phyloP scores from a whole-genome alignment of 2,113 vertebrate species.

The Oncorhynchus gorbuscha region DNA sequence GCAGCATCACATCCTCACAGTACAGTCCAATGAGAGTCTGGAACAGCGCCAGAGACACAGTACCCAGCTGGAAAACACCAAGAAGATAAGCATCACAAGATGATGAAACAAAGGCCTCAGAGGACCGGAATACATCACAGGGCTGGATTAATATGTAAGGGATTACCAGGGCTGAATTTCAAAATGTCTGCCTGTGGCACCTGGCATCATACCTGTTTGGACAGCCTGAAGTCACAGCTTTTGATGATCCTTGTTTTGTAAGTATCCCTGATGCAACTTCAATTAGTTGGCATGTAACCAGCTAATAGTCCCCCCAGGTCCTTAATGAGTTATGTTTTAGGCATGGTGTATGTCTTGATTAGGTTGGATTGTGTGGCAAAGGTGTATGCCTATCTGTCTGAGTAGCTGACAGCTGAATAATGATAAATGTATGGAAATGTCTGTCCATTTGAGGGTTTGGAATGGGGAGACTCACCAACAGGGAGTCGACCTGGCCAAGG shows the following conservation, averaged over 20 bases:
- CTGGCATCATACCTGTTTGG: too few species aligned
- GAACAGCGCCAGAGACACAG: constrained; percentile 92
- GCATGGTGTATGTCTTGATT: background rate
- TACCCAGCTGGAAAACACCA: constrained; percentile 81
- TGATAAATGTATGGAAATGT: background rate
- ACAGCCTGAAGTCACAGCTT: too few species aligned
- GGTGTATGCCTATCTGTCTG: too few species aligned
- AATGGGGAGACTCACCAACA: background rate
- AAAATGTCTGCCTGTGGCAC: too few species aligned
- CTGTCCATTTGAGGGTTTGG: background rate
- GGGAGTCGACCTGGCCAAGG: background rate
- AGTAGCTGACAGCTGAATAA: background rate
- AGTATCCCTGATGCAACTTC: background rate
- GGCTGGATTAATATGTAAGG: too few species aligned
- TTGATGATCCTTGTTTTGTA: background rate
- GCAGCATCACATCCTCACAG: constrained; percentile 97
- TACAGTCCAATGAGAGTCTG: constrained; percentile 91
- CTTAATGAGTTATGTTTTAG: background rate
- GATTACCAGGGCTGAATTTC: too few species aligned
- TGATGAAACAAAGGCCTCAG: background rate
- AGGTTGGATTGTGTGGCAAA: background rate
- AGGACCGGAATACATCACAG: background rate
- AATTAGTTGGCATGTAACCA: background rate
- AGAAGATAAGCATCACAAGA: constrained; percentile 1
- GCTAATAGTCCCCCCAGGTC: background rate